A percentile compares a stretch with the other conserved stretches of the same genome.
These are phyloP conservation scores for Acleris sparsana DNA, from an alignment of 2,888 invertebrate species.

Conservation along the genomic window DNA sequence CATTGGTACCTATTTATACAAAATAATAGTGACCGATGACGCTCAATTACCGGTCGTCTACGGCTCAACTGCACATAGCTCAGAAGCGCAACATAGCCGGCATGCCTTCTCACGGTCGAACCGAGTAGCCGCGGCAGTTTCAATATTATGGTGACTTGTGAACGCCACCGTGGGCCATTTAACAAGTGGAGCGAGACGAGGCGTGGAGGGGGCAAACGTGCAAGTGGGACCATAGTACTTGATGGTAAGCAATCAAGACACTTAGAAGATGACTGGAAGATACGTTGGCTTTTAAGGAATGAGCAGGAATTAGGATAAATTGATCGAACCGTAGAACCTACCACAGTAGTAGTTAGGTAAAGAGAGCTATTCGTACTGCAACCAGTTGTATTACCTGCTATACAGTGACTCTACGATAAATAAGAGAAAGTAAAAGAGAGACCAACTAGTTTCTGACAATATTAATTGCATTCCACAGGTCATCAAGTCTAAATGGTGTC, in stretches of 20 bases:
- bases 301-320: too few relatives aligned
- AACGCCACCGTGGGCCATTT: constrained; percentile 68
- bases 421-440: background rate
- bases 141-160: constrained; percentile 66
- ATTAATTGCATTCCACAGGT: constrained; percentile 27
- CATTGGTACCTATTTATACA: constrained; percentile 1
- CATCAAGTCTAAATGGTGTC: constrained; percentile 31
- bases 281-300: too few relatives aligned
- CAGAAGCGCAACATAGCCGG: constrained; percentile 37
- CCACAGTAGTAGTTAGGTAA: too few relatives aligned
- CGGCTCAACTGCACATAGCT: constrained; percentile 9
- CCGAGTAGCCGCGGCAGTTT: constrained; percentile 27
- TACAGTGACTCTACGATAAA: too few relatives aligned
- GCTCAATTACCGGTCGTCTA: constrained; percentile 15
- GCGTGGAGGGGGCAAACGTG: constrained; percentile 35
- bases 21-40: constrained; percentile 19
- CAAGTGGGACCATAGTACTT: too few relatives aligned
- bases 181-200: constrained; percentile 65
- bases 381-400: too few relatives aligned
- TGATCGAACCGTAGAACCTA: too few relatives aligned
- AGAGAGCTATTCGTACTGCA: too few relatives aligned
- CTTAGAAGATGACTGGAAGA: too few relatives aligned
- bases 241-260: too few relatives aligned
- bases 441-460: constrained; percentile 24
- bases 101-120: constrained; percentile 46